These are phyloP conservation scores for Noctua pronuba DNA, from an alignment of 2,888 invertebrate genomes.

Conservation along the genomic window DNA sequence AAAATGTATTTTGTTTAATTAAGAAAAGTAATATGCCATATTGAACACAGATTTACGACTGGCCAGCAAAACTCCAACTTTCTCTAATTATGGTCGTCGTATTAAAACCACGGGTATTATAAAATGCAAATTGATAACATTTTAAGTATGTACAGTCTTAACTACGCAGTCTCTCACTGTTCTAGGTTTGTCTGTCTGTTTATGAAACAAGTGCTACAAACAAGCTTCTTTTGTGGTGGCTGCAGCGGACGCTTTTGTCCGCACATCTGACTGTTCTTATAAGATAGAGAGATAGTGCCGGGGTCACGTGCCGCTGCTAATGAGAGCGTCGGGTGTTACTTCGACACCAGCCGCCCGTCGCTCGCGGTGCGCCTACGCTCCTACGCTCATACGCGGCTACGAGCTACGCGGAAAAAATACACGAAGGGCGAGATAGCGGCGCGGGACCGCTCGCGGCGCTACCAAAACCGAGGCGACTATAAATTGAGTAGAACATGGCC, in stretches of 20 bases:
- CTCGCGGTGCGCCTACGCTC: constrained; percentile 49
- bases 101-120: constrained; percentile 44
- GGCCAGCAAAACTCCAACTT: constrained; percentile 33
- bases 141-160: constrained; percentile 13
- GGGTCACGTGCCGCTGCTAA: constrained; percentile 25
- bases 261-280: neutral
- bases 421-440: constrained; percentile 48
- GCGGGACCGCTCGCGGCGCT: constrained; percentile 83
- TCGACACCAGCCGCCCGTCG: constrained; percentile 47
- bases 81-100: constrained; percentile 54
- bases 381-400: neutral
- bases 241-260: neutral
- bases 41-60: constrained; percentile 48
- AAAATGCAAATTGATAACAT: constrained; percentile 49
- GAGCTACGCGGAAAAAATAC: constrained; percentile 41
- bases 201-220: neutral
- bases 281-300: neutral
- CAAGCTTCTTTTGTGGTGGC: neutral
- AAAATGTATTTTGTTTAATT: constrained; percentile 48
- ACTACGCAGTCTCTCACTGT: neutral
- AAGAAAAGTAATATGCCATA: constrained; percentile 37
- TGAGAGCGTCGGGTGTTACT: constrained; percentile 27
- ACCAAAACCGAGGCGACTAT: constrained; percentile 81
- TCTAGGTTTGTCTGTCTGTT: neutral
- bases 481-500: constrained; percentile 81